Percentiles rank a stretch among this genome's conserved stretches.
phyloP scores from a whole-genome alignment of 1,140 invertebrate species.

The Drosophila subobscura region DNA sequence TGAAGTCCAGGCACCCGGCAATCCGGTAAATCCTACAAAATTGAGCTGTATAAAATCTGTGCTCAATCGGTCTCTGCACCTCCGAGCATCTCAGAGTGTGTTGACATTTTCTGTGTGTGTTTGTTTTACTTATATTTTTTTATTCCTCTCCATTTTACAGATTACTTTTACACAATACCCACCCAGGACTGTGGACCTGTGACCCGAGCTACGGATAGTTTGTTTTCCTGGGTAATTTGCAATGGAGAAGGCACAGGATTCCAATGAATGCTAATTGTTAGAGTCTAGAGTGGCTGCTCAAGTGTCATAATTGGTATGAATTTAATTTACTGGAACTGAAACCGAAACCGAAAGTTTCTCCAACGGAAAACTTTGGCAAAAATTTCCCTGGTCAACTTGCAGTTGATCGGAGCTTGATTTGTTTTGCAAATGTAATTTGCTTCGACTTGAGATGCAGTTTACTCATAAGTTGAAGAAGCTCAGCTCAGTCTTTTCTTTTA shows the following conservation, averaged over 20 bases:
- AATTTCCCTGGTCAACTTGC: background rate
- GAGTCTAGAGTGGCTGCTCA: too few relatives aligned
- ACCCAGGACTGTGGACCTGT: constrained; percentile 3
- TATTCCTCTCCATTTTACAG: constrained; percentile 13
- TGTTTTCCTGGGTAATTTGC: constrained; percentile 20
- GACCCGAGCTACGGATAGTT: constrained; percentile 30
- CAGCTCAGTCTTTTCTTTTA: background rate
- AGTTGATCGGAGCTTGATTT: background rate
- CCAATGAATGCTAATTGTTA: constrained; percentile 14
- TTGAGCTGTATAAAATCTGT: constrained; percentile 47
- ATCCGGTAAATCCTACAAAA: constrained; percentile 43
- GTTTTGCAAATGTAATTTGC: constrained; percentile 26
- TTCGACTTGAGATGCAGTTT: constrained; percentile 20
- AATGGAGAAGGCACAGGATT: background rate
- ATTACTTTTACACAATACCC: constrained; percentile 1
- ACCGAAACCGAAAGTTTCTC: background rate
- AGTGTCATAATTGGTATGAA: too few relatives aligned
- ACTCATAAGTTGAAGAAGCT: background rate
- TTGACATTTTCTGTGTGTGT: constrained; percentile 47
- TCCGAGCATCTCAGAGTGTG: constrained; percentile 36
- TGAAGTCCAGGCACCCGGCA: constrained; percentile 11
- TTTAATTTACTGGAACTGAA: background rate
- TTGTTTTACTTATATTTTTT: constrained; percentile 46
- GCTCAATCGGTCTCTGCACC: constrained; percentile 18
- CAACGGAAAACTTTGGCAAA: background rate